Conservation (phyloP, 2,113 vertebrate species). For the Poicephalus gulielmi region DNA sequence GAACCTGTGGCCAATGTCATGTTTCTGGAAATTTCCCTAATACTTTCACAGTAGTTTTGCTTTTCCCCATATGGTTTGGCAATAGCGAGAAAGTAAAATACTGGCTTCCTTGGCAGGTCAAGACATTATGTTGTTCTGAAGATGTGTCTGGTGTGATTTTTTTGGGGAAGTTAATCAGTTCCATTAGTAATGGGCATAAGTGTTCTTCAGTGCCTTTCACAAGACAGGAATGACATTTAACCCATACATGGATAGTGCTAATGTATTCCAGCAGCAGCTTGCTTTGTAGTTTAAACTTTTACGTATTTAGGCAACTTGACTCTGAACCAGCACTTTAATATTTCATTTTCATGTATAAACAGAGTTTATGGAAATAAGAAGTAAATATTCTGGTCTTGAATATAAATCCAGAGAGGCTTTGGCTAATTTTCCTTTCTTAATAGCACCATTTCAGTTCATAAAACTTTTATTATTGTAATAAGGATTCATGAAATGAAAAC, state of each 20-base stretch:
- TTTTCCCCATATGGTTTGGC: background rate
- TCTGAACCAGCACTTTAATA: conserved; percentile 15
- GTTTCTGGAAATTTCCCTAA: background rate
- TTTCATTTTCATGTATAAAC: conserved; percentile 19
- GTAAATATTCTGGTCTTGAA: background rate
- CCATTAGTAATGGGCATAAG: background rate
- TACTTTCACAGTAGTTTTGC: background rate
- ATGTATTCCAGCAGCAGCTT: conserved; percentile 1
- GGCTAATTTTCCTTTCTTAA: conserved; percentile 42
- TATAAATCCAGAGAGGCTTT: conserved; percentile 13
- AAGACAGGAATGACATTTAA: background rate
- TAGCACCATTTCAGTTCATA: conserved; percentile 14
- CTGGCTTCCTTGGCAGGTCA: background rate
- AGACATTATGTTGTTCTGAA: background rate
- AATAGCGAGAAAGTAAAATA: background rate
- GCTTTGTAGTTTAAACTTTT: background rate
- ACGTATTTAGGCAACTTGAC: background rate
- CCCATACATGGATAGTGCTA: background rate
- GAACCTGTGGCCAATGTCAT: background rate
- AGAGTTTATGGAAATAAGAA: conserved; percentile 30
- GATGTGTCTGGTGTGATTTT: background rate
- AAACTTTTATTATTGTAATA: conserved; percentile 40
- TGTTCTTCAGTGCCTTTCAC: conserved; percentile 19
- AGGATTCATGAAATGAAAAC: conserved; percentile 13
- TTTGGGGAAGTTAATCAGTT: background rate